Percentiles rank a stretch among this genome's conserved stretches.
Evolutionary conservation across 2,113 vertebrate species (phyloP).

Genomic region (Oryzias melastigma): DNA sequence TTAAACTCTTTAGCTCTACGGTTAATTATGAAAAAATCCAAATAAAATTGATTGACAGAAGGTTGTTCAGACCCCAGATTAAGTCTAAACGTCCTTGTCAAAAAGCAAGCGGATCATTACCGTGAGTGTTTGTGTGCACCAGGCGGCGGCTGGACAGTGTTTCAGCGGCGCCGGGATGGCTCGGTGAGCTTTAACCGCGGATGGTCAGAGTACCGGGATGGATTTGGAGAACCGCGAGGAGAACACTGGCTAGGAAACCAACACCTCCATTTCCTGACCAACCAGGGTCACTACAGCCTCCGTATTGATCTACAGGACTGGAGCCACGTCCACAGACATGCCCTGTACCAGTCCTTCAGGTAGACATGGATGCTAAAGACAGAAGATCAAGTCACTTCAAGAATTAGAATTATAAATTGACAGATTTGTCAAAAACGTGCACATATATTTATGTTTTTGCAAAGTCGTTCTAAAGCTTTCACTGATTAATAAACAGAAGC

Average conservation of each 20-base stretch:
- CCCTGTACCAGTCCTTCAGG: constrained; percentile 84
- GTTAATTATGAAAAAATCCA: too few relatives aligned
- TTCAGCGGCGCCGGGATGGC: constrained; percentile 81
- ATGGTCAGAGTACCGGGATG: constrained; percentile 81
- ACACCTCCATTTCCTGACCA: constrained; percentile 80
- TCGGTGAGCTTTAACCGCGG: constrained; percentile 80
- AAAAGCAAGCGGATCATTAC: too few relatives aligned
- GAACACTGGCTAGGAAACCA: constrained; percentile 88
- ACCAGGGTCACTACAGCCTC: constrained; percentile 78
- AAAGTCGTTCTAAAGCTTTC: too few relatives aligned
- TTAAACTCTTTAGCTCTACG: too few relatives aligned
- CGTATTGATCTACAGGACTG: constrained; percentile 85
- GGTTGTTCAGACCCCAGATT: too few relatives aligned
- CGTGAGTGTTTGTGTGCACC: neutral
- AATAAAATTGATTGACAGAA: too few relatives aligned
- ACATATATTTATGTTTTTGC: too few relatives aligned
- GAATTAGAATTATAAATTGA: too few relatives aligned
- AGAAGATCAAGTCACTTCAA: neutral
- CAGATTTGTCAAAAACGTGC: too few relatives aligned
- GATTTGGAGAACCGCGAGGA: constrained; percentile 76
- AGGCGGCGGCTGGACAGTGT: constrained; percentile 86
- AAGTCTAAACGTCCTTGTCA: too few relatives aligned
- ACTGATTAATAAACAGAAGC: too few relatives aligned
- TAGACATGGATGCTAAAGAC: constrained; percentile 23
- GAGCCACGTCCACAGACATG: constrained; percentile 78